Evolutionary conservation across 2,113 vertebrate genomes (phyloP).

Genomic region (Furnarius figulus): DNA sequence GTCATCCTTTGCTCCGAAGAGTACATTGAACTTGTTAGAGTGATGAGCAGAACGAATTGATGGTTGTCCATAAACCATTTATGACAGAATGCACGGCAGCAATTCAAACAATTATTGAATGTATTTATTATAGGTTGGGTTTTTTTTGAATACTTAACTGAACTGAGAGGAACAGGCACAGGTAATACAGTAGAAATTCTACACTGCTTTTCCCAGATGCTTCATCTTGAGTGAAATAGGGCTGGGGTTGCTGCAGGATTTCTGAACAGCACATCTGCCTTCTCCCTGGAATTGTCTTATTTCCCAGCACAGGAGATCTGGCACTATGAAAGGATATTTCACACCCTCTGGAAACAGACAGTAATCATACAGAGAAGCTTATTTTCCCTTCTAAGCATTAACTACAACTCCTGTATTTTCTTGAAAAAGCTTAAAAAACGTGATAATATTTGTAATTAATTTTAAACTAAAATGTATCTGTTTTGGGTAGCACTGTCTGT

Average conservation of each 20-base stretch:
- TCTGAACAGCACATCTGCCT: slow-evolving; percentile 36
- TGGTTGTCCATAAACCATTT: slow-evolving; percentile 80
- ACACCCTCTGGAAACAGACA: slow-evolving; percentile 21
- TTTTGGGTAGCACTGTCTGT: not conserved
- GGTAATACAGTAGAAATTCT: slow-evolving; percentile 47
- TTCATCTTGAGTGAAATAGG: slow-evolving; percentile 43
- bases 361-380: slow-evolving; percentile 50
- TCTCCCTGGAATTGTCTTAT: slow-evolving; percentile 34
- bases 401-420: not conserved
- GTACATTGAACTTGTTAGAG: slow-evolving; percentile 78
- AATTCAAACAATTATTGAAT: slow-evolving; percentile 72
- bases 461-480: not conserved
- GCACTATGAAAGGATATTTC: slow-evolving; percentile 6
- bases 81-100: slow-evolving; percentile 69
- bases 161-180: slow-evolving; percentile 31
- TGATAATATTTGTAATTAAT: not conserved
- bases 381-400: slow-evolving; percentile 48
- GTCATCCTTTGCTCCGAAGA: slow-evolving; percentile 73
- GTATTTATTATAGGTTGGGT: slow-evolving; percentile 47
- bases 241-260: slow-evolving; percentile 39
- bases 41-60: slow-evolving; percentile 78
- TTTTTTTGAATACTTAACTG: slow-evolving; percentile 9
- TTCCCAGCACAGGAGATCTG: not conserved
- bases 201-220: not conserved
- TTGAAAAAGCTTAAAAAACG: not conserved